Conservation (phyloP, 2,113 vertebrate genomes). For the Hassar affinis region DNA sequence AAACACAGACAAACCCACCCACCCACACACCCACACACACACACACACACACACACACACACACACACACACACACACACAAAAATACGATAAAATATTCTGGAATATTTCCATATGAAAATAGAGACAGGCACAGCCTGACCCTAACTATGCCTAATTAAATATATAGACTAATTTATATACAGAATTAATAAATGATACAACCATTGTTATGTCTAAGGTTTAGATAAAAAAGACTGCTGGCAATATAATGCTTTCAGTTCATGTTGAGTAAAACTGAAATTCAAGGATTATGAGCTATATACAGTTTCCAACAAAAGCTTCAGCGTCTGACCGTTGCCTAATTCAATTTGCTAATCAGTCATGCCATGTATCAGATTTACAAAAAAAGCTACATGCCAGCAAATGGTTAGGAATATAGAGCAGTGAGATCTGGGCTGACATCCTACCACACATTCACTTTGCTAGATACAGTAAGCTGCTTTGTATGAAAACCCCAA, state of each 20-base stretch:
- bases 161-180: neutral
- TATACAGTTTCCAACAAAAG: neutral
- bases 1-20: too few species aligned
- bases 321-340: neutral
- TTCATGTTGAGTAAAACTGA: conserved; percentile 2
- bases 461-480: conserved; percentile 33
- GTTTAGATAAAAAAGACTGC: neutral
- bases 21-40: too few species aligned
- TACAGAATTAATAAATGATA: neutral
- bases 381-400: neutral
- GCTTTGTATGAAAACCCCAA: conserved; percentile 44
- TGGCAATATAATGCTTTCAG: neutral
- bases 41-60: too few species aligned
- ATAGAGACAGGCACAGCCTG: neutral
- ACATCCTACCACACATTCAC: conserved; percentile 18
- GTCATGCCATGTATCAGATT: neutral
- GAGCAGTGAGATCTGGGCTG: neutral
- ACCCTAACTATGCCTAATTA: neutral
- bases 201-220: neutral
- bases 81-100: too few species aligned
- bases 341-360: conserved; percentile 7
- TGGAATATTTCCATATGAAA: neutral
- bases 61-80: too few species aligned
- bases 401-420: neutral
- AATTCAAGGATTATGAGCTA: neutral